Evolutionary conservation across 2,888 invertebrate genomes (phyloP), one percentile per base, ranked within the genome.

Genomic region (Ophion costatus): DNA sequence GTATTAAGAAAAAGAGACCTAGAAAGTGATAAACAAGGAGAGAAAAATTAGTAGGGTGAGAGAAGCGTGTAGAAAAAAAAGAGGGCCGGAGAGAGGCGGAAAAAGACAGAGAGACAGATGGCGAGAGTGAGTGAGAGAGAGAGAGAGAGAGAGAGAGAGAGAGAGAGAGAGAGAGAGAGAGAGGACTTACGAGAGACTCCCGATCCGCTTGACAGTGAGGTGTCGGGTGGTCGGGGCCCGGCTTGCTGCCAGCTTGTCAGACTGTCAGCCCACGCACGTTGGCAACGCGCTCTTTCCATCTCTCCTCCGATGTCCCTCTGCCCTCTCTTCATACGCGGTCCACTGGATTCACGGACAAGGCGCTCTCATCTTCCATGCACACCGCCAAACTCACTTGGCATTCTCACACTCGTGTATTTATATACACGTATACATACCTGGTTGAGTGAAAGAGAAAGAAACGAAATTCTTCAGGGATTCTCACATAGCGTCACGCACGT

Each of bases 221-320:
- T 93, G 93, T 93, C 92, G 92, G 93, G 91, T 92, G 92, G 93
- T 92, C 92, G 92, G 90, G 90, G 29, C 88, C 86, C 86, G 82
- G 90, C 89, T 88, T 86, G 89, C 92, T 92, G 93, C 92, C 93
- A 93, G 91, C 91, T 91, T 93, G 93, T 93, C 93, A 92, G 89
- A 79, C 91, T 92, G 92, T 93, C 93, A 91, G 93, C 93, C 93
- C 92, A 93, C 93, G 93, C 92, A 92, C 92, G 91, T 90, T 90
- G 92, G 91, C 91, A 91, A 87, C 89, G 89, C 87, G 63, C 84
- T 78, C 73, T 33, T 51, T 61, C 69, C 63, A 64, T 79, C 78
- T 78, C 64, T 73, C 24, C 51, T n/a, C 57, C 7, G n/a, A 24
- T 69, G 20, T 76, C 76, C 45, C 64, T 70, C 14, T 45, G 29